Evolutionary conservation across 2,888 invertebrate genomes (phyloP), one percentile per base, ranked within the genome.

Genomic region (Branchipolynoe longqiensis): DNA sequence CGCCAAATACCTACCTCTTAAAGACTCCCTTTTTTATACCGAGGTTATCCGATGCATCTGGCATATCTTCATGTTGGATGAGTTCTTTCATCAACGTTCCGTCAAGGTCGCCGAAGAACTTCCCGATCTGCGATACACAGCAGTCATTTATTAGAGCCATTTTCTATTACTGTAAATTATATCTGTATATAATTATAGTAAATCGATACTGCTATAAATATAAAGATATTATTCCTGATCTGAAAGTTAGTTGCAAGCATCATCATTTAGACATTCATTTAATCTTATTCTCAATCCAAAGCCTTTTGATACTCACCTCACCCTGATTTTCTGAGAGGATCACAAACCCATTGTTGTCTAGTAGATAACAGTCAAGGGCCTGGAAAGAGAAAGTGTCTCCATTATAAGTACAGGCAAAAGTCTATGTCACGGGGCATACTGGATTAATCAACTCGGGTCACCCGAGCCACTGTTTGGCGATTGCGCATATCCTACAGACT

Each of bases 261-360:
- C 18, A 18, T 48, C 48, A 48, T 8, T 48, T 48, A 48, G 8
- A 48, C 8, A 48, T 48, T 48, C n/a, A n/a, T n/a, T 48, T 48
- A 12, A 48, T 18, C 18, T 48, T 18, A n/a, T n/a, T n/a, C n/a
- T n/a, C n/a, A n/a, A n/a, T n/a, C n/a, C n/a, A n/a, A n/a, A n/a
- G n/a, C n/a, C n/a, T n/a, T n/a, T n/a, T n/a, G n/a, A 74, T 48
- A 88, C 90, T 89, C 88, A 91, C 92, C 91, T 98, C 97, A 62
- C 97, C 96, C 48, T 95, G 95, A 89, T 96, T 96, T 94, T 98
- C 97, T 0, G 98, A 98, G 58, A 98, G 96, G 83, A 98, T 96
- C 83, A 98, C 96, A 93, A 98, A 98, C 22, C 98, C 98, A 93
- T 97, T 98, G 94, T 98, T 98, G 92, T 98, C 98, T 85, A 98